Evolutionary conservation across 35 echinoderm and acorn worm genomes (phyloP).

Genomic region (Holothuria glaberrima): DNA sequence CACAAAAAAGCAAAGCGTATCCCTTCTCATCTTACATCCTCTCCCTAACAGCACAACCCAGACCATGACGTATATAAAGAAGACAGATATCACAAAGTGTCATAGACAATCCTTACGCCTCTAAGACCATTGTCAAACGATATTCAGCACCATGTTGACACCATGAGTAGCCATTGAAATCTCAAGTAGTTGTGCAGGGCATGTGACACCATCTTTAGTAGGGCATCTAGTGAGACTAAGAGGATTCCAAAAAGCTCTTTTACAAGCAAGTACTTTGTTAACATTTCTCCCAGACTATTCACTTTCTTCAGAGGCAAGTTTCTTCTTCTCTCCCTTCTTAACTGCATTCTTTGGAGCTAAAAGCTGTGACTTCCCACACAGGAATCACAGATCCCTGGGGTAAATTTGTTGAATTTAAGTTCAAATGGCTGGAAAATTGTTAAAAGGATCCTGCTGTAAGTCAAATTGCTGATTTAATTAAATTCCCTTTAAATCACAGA

Average conservation of each 20-base stretch:
- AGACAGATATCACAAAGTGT: too few relatives aligned
- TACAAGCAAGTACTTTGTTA: too few relatives aligned
- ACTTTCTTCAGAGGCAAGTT: too few relatives aligned
- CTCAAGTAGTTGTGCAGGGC: conserved; percentile 25
- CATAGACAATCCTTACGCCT: too few relatives aligned
- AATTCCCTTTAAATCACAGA: neutral
- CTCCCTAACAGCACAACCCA: too few relatives aligned
- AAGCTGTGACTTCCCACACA: conserved; percentile 38
- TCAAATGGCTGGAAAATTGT: conserved; percentile 50
- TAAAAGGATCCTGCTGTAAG: conserved; percentile 30
- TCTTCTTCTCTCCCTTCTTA: too few relatives aligned
- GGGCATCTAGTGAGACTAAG: neutral
- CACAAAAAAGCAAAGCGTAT: too few relatives aligned
- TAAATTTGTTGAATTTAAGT: conserved; percentile 27
- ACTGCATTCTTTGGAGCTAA: conserved; percentile 18
- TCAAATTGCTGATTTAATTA: conserved; percentile 49
- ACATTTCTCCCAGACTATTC: too few relatives aligned
- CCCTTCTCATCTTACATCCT: too few relatives aligned
- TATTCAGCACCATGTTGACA: conserved; percentile 32
- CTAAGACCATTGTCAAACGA: neutral
- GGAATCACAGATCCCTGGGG: conserved; percentile 32
- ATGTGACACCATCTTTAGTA: conserved; percentile 23
- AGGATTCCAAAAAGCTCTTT: too few relatives aligned
- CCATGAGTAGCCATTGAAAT: conserved; percentile 16
- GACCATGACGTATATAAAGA: too few relatives aligned